Evolutionary conservation across 2,113 vertebrate species (phyloP).

Genomic region (Passer domesticus): DNA sequence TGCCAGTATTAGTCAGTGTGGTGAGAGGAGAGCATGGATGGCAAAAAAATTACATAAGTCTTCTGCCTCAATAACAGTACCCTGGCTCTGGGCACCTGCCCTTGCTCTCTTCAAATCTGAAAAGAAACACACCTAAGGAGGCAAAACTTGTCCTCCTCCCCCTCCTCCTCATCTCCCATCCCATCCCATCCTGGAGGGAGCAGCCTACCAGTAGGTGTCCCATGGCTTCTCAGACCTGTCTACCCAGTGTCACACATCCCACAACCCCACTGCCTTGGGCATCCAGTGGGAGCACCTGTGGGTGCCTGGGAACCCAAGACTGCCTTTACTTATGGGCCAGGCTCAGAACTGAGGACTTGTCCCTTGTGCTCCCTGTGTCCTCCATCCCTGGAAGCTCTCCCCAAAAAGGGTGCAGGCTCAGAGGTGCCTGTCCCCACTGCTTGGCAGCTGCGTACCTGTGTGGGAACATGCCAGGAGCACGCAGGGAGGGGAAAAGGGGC

Average conservation of each 20-base stretch:
- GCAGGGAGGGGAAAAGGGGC: background rate
- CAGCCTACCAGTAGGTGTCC: background rate
- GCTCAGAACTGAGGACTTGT: background rate
- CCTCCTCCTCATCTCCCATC: background rate
- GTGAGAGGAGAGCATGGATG: accelerated
- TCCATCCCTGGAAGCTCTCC: background rate
- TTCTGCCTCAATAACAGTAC: background rate
- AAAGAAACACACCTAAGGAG: background rate
- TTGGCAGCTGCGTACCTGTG: accelerated
- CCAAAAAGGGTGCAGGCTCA: background rate
- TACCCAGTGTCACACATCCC: background rate
- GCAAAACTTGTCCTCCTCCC: background rate
- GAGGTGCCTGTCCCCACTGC: accelerated
- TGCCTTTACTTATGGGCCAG: background rate
- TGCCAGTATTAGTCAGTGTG: background rate
- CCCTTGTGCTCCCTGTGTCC: background rate
- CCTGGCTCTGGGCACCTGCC: background rate
- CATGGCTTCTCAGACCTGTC: background rate
- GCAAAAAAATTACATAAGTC: background rate
- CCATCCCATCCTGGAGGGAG: background rate
- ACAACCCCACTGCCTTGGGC: background rate
- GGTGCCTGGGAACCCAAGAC: background rate
- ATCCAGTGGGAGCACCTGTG: background rate
- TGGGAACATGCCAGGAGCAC: accelerated
- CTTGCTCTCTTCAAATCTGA: background rate